Base-by-base conservation (phyloP, 2,797 vertebrate species). In the Sus cebifrons region DNA sequence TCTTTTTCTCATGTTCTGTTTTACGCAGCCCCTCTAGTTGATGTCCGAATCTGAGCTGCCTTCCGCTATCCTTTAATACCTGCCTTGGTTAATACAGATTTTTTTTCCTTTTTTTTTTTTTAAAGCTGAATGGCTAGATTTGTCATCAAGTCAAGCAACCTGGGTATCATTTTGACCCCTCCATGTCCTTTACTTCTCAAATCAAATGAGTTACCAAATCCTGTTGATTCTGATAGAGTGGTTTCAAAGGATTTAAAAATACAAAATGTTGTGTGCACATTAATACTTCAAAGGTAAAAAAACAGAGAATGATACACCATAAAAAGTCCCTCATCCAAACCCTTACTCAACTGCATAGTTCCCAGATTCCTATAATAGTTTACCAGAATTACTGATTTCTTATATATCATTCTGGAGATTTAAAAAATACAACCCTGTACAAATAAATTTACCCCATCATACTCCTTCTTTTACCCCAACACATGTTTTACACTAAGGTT, bases 131-230 rank as follows among this genome's bases (percentile, higher is more conserved):
- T 88, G 56, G 52, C 54, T 84, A n/a, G 54, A 52, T 85, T 81
- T 84, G 32, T 90, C n/a, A n/a, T n/a, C n/a, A n/a, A 36, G 6
- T 87, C 21, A 73, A 73, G 29, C 90, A 65, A 94, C 2, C 2
- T 44, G 13, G 40, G 52, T 54, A n/a, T 88, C 49, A 18, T 67
- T 58, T 36, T 82, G 64, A 96, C 17, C 21, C 60, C 10, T 71
- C 18, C 23, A 21, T 89, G 64, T 95, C 56, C 14, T 85, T n/a
- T 52, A 11, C 36, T 49, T 86, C 44, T 91, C 20, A 44, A 25
- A 62, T 74, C 56, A 90, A 29, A 15, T 49, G 36, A 89, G 56
- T 70, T 93, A 62, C 16, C 56, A 95, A 62, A 90, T 62, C 27
- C 65, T 90, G 16, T 87, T 91, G 77, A 75, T 88, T 91, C 9